Percentiles rank a stretch among this genome's conserved stretches.
phyloP scores from a whole-genome alignment of 30 jellyfish, hydroid and myxozoan species.

The Chironex yamaguchii region DNA sequence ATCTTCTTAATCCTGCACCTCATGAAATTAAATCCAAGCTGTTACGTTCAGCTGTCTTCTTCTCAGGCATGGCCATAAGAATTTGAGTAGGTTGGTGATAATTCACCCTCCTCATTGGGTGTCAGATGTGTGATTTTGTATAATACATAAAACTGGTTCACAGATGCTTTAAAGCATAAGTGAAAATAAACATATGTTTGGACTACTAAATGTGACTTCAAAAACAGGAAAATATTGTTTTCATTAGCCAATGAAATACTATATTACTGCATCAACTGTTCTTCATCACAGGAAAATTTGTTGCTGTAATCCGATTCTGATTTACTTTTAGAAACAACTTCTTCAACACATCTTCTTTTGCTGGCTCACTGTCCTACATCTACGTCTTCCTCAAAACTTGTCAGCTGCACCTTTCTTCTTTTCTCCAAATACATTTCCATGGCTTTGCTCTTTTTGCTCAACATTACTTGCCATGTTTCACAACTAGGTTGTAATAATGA shows the following conservation, averaged over 20 bases:
- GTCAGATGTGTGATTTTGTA: neutral
- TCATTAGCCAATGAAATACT: neutral
- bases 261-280: neutral
- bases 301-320: neutral
- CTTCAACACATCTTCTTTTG: neutral
- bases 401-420: too few relatives aligned
- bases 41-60: too few relatives aligned
- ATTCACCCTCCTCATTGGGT: neutral
- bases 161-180: too few relatives aligned
- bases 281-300: neutral
- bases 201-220: neutral
- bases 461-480: too few relatives aligned
- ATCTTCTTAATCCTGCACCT: too few relatives aligned
- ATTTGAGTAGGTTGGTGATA: neutral
- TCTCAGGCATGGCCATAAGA: neutral
- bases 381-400: too few relatives aligned
- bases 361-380: too few relatives aligned
- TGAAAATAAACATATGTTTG: too few relatives aligned
- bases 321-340: neutral
- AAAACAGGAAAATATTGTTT: neutral
- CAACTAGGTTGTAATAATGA: too few relatives aligned
- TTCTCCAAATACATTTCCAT: too few relatives aligned
- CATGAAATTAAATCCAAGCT: too few relatives aligned
- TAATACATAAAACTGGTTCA: neutral
- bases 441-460: too few relatives aligned